phyloP scores from a whole-genome alignment of 2,113 vertebrate genomes.

The Protobothrops flavoviridis region DNA sequence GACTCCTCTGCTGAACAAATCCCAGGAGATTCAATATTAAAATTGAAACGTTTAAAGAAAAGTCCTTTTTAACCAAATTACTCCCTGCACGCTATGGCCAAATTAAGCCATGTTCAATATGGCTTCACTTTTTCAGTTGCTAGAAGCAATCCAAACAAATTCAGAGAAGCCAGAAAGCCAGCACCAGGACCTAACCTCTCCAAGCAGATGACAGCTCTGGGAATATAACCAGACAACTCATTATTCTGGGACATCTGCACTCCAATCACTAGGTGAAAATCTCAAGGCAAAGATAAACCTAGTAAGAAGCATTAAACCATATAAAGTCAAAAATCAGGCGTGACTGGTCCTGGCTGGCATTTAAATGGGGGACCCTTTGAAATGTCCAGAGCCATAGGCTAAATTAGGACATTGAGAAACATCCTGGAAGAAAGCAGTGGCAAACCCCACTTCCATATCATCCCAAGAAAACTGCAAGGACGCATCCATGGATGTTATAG shows the following conservation, averaged over 20 bases:
- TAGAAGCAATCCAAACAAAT: background rate
- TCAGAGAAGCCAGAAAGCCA: background rate
- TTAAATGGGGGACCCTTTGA: background rate
- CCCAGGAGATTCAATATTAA: background rate
- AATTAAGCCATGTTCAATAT: background rate
- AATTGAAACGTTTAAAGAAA: background rate
- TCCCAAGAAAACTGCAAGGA: background rate
- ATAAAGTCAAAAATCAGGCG: background rate
- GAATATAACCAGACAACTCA: background rate
- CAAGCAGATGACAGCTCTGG: background rate
- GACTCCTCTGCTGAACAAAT: background rate
- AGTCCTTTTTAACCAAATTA: background rate
- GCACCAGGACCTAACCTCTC: background rate
- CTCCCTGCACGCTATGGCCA: background rate
- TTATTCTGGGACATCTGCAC: background rate
- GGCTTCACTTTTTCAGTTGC: background rate
- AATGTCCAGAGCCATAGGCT: background rate
- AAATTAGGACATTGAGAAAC: background rate
- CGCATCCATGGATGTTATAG: background rate
- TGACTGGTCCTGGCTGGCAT: background rate
- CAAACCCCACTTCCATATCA: background rate
- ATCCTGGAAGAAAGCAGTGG: background rate
- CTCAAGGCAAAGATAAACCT: background rate
- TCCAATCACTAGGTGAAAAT: background rate
- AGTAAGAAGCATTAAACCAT: background rate